Percentiles rank a stretch among this genome's conserved stretches.
Evolutionary conservation across 1,140 invertebrate genomes (phyloP).

Genomic region (Zaprionus camerounensis): DNA sequence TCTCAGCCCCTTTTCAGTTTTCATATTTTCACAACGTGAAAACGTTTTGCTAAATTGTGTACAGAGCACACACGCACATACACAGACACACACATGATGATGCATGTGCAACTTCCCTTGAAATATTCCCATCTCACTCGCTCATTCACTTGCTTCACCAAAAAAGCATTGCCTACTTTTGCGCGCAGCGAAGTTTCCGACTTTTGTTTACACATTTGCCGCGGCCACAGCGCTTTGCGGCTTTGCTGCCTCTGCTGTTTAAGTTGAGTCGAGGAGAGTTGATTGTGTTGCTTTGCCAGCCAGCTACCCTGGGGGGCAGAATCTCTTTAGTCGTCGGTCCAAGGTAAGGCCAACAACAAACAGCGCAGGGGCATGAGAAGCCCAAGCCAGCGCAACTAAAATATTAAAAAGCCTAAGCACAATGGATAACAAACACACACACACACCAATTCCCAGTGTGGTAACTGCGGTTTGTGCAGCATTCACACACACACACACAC

Average conservation of each 20-base stretch:
- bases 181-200: conserved; percentile 52
- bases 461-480: conserved; percentile 39
- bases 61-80: conserved; percentile 10
- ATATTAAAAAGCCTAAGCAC: conserved; percentile 78
- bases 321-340: conserved; percentile 20
- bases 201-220: conserved; percentile 54
- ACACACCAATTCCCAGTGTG: conserved; percentile 55
- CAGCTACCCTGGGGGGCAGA: background rate
- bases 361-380: conserved; percentile 30
- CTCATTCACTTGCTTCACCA: background rate
- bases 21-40: conserved; percentile 4
- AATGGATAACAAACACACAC: conserved; percentile 57
- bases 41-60: conserved; percentile 35
- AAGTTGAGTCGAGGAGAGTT: conserved; percentile 41
- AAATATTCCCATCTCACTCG: background rate
- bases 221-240: background rate
- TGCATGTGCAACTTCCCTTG: conserved; percentile 9
- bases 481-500: background rate
- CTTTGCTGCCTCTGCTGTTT: conserved; percentile 40
- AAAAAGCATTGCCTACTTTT: conserved; percentile 63
- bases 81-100: background rate
- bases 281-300: conserved; percentile 28
- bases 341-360: conserved; percentile 56
- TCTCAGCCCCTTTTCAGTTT: background rate
- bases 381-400: conserved; percentile 59